These are phyloP conservation scores for Pseudorectes ferrugineus DNA, from an alignment of 2,113 vertebrate species.

Conservation along the genomic window DNA sequence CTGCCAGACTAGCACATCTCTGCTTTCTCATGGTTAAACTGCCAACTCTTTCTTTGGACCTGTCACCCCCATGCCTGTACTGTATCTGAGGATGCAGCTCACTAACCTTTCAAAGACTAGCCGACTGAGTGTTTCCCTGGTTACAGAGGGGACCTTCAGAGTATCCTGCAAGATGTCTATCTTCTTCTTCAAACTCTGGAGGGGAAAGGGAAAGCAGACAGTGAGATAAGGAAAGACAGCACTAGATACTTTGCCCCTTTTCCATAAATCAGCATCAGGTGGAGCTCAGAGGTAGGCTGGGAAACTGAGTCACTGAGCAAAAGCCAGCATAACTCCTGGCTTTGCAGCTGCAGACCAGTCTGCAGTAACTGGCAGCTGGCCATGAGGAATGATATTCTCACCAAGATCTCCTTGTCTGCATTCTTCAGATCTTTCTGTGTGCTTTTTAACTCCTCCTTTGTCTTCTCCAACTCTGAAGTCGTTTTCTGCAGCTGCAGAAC, in stretches of 20 bases:
- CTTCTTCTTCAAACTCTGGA: conserved; percentile 92
- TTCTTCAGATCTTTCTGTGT: conserved; percentile 85
- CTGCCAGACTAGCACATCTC: background rate
- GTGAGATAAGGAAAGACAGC: background rate
- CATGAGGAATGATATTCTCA: conserved; percentile 54
- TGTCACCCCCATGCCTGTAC: background rate
- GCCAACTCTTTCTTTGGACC: background rate
- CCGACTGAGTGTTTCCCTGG: conserved; percentile 87
- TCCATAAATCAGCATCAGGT: background rate
- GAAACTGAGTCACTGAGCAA: background rate
- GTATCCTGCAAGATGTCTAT: conserved; percentile 90
- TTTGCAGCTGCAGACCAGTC: conserved; percentile 1
- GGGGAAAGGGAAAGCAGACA: background rate
- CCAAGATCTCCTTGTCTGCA: conserved; percentile 89
- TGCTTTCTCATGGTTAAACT: background rate
- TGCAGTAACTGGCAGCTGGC: background rate
- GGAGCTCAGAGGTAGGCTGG: background rate
- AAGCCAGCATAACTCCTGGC: background rate
- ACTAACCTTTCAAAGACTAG: conserved; percentile 91
- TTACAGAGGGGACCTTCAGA: conserved; percentile 84
- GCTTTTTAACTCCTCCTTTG: conserved; percentile 81
- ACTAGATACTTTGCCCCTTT: background rate
- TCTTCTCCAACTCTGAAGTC: conserved; percentile 70
- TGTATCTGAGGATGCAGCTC: background rate
- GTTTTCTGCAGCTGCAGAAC: conserved; percentile 80